Percentiles rank a stretch among this genome's conserved stretches.
These are phyloP conservation scores for Rhyacophila evoluta DNA, from an alignment of 2,888 invertebrate species.

Conservation along the genomic window DNA sequence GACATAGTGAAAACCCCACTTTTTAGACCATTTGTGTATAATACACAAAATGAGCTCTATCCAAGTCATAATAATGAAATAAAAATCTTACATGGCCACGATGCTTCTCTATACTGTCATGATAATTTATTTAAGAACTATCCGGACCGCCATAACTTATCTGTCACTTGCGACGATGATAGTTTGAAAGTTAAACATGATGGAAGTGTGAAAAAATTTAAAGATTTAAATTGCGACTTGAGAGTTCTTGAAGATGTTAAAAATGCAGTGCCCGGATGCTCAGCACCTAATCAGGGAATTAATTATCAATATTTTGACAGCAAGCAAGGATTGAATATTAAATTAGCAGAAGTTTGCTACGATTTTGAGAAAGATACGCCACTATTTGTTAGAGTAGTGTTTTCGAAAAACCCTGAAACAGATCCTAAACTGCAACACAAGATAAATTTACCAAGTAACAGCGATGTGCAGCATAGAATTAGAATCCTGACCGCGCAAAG, in stretches of 20 bases:
- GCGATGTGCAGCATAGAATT: conserved; percentile 45
- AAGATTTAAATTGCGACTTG: conserved; percentile 52
- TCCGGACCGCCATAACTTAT: conserved; percentile 38
- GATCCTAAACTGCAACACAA: conserved; percentile 11
- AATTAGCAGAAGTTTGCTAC: conserved; percentile 52
- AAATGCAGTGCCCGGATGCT: conserved; percentile 39
- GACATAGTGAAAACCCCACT: conserved; percentile 44
- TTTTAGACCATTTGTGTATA: conserved; percentile 50
- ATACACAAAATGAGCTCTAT: conserved; percentile 38
- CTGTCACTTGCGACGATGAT: conserved; percentile 48
- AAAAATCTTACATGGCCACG: conserved; percentile 39
- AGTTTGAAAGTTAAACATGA: conserved; percentile 36
- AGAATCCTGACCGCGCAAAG: conserved; percentile 43
- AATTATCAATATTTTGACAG: conserved; percentile 46
- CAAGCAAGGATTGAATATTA: conserved; percentile 30
- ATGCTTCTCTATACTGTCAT: conserved; percentile 44
- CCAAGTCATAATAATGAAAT: conserved; percentile 41
- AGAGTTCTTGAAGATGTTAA: conserved; percentile 49
- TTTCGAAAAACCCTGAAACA: conserved; percentile 20
- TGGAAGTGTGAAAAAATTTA: conserved; percentile 37
- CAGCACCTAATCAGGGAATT: conserved; percentile 32
- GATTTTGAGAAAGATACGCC: conserved; percentile 39
- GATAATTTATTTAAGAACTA: conserved; percentile 49
- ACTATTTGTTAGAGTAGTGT: conserved; percentile 23
- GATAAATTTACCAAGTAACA: conserved; percentile 27